Evolutionary conservation across 2,888 invertebrate species (phyloP), one percentile per base, ranked within the genome.

Genomic region (Tetrapedia diversipes): DNA sequence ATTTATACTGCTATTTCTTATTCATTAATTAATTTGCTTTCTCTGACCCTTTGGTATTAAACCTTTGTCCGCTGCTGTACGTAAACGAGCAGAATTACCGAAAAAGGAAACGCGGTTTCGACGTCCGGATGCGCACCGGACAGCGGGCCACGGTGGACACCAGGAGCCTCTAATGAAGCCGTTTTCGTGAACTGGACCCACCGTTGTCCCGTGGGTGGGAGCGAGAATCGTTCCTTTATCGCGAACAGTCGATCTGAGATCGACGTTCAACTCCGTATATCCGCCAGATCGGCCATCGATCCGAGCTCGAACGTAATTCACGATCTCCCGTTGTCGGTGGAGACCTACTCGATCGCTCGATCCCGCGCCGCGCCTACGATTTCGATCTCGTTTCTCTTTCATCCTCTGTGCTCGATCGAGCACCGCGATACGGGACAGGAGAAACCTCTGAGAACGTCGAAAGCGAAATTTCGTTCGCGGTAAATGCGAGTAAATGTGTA

Each of bases 161-260:
- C n/a, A 29, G 41, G 77, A 29, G 10, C n/a, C 39, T 72, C 75
- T 88, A 88, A 88, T 88, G 87, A 88, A 88, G 88, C 82, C 78
- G 87, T 88, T 88, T 88, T 86, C 80, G 81, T 75, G 73, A 63
- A 77, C 75, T n/a, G 78, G 78, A 77, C 72, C 81, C 77, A 80
- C 83, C 84, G 84, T 86, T 81, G 88, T 86, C 82, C 81, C 77
- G 66, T 73, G 81, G 80, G 80, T 83, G 84, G 77, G 80, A 77
- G 75, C 75, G 68, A 79, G 79, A 77, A 80, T 79, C 80, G 71
- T 74, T 73, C 74, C 69, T 79, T 88, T 87, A 88, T 88, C 88
- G 79, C 70, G 69, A 53, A 54, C 74, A 56, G 43, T 86, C 83
- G 79, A 88, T 88, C 87, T 85, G 71, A 78, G 80, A 85, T 86